phyloP scores from a whole-genome alignment of 2,113 vertebrate genomes.

The Pygoscelis antarcticus region DNA sequence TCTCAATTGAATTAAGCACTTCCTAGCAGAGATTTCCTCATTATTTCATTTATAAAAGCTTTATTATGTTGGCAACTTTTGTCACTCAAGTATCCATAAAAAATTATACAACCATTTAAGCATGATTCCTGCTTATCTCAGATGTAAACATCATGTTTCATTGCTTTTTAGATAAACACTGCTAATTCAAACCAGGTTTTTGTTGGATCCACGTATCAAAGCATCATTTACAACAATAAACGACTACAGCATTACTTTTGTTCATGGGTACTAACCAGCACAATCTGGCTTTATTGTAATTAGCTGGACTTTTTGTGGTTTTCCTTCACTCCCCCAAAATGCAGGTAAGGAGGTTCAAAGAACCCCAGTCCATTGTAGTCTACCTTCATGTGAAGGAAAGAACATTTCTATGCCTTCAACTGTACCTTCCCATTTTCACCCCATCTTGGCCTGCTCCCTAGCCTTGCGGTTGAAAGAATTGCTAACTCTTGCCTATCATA shows the following conservation, averaged over 20 bases:
- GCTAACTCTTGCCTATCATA: background rate
- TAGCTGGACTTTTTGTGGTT: background rate
- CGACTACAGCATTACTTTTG: background rate
- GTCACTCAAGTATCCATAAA: background rate
- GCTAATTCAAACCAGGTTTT: background rate
- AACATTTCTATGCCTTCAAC: background rate
- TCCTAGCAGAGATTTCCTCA: background rate
- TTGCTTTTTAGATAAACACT: background rate
- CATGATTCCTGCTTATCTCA: background rate
- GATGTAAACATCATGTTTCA: background rate
- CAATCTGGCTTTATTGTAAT: background rate
- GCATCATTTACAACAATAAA: background rate
- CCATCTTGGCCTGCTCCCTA: background rate
- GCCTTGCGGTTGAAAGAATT: fast-evolving
- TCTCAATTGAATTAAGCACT: background rate
- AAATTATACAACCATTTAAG: background rate
- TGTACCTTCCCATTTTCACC: background rate
- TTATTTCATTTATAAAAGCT: background rate
- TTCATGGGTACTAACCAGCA: background rate
- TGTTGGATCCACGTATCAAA: background rate
- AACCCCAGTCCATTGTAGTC: background rate
- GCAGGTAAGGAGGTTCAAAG: background rate
- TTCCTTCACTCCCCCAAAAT: background rate
- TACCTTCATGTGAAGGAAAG: background rate
- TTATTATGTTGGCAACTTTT: background rate